These are phyloP conservation scores for Pseudolaguvia tuberculata DNA, from an alignment of 2,113 vertebrate species.

Conservation along the genomic window DNA sequence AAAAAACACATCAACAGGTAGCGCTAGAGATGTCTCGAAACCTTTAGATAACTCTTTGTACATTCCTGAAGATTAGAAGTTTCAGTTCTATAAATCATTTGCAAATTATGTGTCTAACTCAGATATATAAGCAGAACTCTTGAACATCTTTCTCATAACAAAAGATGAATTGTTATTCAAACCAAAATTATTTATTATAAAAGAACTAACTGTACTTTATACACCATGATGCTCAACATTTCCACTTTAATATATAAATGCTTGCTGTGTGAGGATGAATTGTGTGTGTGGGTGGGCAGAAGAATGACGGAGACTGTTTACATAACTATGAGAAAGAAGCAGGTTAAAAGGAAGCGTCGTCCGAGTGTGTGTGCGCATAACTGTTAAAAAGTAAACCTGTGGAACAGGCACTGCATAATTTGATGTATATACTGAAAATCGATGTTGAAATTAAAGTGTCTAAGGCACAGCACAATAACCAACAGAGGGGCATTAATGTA, in stretches of 20 bases:
- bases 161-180: background rate
- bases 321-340: slow-evolving; percentile 4
- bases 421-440: background rate
- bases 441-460: background rate
- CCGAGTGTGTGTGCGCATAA: background rate
- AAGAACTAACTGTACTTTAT: background rate
- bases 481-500: background rate
- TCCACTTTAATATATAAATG: background rate
- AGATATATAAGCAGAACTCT: background rate
- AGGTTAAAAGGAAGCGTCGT: background rate
- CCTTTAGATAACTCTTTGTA: too few species aligned
- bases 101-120: background rate
- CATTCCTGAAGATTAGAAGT: background rate
- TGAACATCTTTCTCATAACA: background rate
- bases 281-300: slow-evolving; percentile 12
- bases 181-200: background rate
- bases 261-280: background rate
- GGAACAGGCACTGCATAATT: background rate
- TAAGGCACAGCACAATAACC: background rate
- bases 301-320: slow-evolving; percentile 11
- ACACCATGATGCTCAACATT: background rate
- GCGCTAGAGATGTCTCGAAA: too few species aligned
- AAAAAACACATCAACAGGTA: too few species aligned
- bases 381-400: background rate
- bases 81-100: background rate